Evolutionary conservation across 2,797 vertebrate genomes (phyloP), one percentile per base, ranked within the genome.

Genomic region (Neostethus bicornis): DNA sequence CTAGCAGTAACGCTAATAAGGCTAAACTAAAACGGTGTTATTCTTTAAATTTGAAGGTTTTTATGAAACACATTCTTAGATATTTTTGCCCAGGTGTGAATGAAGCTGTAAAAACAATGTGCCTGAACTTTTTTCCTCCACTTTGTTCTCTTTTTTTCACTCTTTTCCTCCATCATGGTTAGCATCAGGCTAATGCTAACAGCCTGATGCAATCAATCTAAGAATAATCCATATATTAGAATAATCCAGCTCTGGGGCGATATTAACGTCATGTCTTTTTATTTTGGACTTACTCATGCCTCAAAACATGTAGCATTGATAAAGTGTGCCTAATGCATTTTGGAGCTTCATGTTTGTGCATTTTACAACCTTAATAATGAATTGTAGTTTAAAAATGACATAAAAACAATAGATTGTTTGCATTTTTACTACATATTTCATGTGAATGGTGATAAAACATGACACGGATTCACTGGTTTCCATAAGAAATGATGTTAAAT

Each of bases 401-500:
- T 13, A 24, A 16, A 21, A 7, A 14, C 25, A 26, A 2, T 26
- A 48, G 11, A 43, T 51, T 49, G 57, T 50, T 62, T 61, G 54
- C 57, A 44, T 72, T 59, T 35, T 32, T 44, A 37, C 51, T 64
- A 70, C 57, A 64, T 53, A 52, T 53, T 54, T 42, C 29, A 38
- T 62, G 32, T 73, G 61, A 46, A 44, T 37, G 12, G 70, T 70
- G 61, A 60, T 55, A 38, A 78, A 73, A 76, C 75, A 51, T 84
- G 68, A 78, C 52, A 80, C 65, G 73, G 20, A 85, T 82, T 81
- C 87, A 87, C 75, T 77, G 70, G 75, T 69, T 77, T 69, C 46
- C 74, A 50, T 66, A 10, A 34, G 16, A 60, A 65, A 75, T 19
- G 29, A 32, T 76, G 63, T 61, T 50, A 21, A 69, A 23, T 55